Evolutionary conservation across 2,113 vertebrate species (phyloP), one percentile per base, ranked within the genome.

Genomic region (Crotophaga sulcirostris): DNA sequence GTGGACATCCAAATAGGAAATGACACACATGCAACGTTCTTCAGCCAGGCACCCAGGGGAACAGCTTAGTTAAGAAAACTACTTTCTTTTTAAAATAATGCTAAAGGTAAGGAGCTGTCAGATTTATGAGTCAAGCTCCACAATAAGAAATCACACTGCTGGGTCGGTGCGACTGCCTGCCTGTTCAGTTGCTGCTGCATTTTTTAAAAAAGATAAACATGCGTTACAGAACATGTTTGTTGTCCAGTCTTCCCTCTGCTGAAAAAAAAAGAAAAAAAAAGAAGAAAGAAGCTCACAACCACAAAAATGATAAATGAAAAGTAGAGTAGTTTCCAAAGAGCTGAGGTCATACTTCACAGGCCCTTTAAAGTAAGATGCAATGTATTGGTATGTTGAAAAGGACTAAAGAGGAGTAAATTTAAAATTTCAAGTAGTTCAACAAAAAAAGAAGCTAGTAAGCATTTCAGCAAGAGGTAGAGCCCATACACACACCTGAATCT

Each of bases 191-290:
- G 9, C 84, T 88, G 62, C 13, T 54, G 16, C 59, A 19, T 13
- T 38, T 72, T 86, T 92, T 78, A 55, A 62, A 23, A 66, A 87
- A 96, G 89, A 93, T 95, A 97, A 96, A 86, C 10, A 3, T 20
- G 63, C 69, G 81, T 89, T 94, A 87, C 40, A 67, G 81, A 87
- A 67, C 44, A 38, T 6, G 21, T 16, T 34, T 84, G 36, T 66
- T 82, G 63, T 72, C 63, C 72, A 88, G 23, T 69, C 74, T 80
- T 69, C 67, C 78, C 52, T 77, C 31, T n/a, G 44, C 62, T 55
- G 1, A 29, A 68, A 76, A 73, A 38, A 78, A 44, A 36, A 44
- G 9, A 4, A 19, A 21, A 26, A 7, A 36, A 34, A 34, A 24
- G 15, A 52, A 75, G 62, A 69, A 87, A 31, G 59, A 60, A 93